These are phyloP conservation scores for Axis porcinus DNA, from an alignment of 2,113 vertebrate genomes.

Conservation along the genomic window DNA sequence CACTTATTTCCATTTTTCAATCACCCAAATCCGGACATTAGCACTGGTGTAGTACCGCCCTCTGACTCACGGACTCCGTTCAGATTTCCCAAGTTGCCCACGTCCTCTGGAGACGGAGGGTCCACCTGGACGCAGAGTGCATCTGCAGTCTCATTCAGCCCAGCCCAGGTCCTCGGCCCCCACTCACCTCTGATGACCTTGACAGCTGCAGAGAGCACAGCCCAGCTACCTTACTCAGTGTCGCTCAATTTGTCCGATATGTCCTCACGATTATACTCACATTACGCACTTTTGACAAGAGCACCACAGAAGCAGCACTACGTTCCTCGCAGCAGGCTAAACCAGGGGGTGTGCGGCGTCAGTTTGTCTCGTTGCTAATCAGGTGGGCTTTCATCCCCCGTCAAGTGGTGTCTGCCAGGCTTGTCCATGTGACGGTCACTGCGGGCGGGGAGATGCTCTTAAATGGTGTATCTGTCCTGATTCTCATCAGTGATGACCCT, in stretches of 20 bases:
- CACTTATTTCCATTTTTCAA: background rate
- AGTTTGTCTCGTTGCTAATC: background rate
- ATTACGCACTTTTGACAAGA: background rate
- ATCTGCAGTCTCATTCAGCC: background rate
- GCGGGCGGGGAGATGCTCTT: background rate
- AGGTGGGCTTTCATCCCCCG: too few relatives aligned
- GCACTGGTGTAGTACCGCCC: background rate
- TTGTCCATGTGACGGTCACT: background rate
- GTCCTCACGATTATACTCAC: background rate
- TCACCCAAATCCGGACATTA: background rate
- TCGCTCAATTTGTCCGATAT: accelerated
- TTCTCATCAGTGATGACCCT: background rate
- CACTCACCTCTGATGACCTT: background rate
- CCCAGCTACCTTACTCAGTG: background rate
- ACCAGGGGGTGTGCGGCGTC: background rate
- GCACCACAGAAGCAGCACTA: accelerated
- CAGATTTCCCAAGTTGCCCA: background rate
- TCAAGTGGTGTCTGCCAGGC: background rate
- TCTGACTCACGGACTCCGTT: background rate
- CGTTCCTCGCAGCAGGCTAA: background rate
- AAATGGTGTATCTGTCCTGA: too few relatives aligned
- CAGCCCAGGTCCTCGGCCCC: background rate
- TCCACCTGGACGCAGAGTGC: background rate
- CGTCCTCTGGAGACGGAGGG: background rate
- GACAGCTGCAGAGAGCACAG: background rate